These are phyloP conservation scores for Otolemur crassicaudatus DNA, from an alignment of 2,797 vertebrate species.

Conservation along the genomic window DNA sequence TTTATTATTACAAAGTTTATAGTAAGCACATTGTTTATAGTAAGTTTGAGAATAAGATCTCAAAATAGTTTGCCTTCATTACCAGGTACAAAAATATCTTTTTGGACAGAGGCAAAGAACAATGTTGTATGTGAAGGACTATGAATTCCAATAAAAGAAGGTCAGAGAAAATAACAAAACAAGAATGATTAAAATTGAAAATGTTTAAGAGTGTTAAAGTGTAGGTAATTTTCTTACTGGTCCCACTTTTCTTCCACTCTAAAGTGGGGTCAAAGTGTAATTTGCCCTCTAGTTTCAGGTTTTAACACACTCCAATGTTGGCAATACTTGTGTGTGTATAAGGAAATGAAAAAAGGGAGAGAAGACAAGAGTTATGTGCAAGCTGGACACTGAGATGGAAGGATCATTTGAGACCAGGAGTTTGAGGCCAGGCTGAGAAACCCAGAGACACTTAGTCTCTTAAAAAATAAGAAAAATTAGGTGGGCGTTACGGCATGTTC, in stretches of 20 bases:
- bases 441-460: not conserved
- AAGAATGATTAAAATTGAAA: constrained; percentile 51
- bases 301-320: constrained; percentile 8
- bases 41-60: constrained; percentile 18
- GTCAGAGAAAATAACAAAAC: not conserved
- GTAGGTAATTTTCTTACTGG: not conserved
- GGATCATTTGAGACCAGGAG: not conserved
- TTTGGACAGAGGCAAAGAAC: constrained; percentile 10
- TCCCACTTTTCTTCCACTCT: not conserved
- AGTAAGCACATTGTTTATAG: not conserved
- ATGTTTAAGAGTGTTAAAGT: constrained; percentile 11
- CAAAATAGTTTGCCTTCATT: constrained; percentile 11
- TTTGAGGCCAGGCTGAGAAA: not conserved
- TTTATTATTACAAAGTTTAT: constrained; percentile 28
- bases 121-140: not conserved
- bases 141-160: not conserved
- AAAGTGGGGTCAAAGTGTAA: not conserved
- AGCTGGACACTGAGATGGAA: not conserved
- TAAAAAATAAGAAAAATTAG: not conserved
- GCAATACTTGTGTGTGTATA: constrained; percentile 12
- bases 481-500: not conserved
- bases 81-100: constrained; percentile 49
- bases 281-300: constrained; percentile 7
- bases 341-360: constrained; percentile 1
- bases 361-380: not conserved